Percentiles rank a stretch among this genome's conserved stretches.
Evolutionary conservation across 2,888 invertebrate species (phyloP).

Genomic region (Hydropsyche betteni): DNA sequence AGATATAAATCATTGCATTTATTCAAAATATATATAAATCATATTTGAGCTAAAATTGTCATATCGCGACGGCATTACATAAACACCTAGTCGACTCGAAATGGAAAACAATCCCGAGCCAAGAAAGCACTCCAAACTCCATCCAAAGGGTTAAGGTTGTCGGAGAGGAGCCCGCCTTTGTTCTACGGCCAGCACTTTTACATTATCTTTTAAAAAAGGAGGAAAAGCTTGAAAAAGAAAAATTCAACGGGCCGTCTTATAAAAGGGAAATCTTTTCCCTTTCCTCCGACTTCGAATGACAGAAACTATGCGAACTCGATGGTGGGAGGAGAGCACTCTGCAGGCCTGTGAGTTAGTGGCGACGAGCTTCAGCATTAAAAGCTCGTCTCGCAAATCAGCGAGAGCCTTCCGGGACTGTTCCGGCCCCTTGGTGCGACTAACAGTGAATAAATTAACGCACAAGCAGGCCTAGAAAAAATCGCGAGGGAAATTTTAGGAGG

Average conservation of each 20-base stretch:
- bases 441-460: constrained; percentile 28
- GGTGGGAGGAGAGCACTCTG: constrained; percentile 5
- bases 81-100: neutral
- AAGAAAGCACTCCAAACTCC: constrained; percentile 28
- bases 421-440: neutral
- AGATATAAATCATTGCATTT: too few relatives aligned
- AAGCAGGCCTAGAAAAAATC: neutral
- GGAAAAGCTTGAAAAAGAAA: constrained; percentile 8
- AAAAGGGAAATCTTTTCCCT: constrained; percentile 1
- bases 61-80: neutral
- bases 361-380: constrained; percentile 26
- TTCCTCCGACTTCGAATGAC: neutral
- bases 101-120: constrained; percentile 24
- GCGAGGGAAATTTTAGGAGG: too few relatives aligned
- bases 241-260: neutral
- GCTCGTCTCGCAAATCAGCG: constrained; percentile 31
- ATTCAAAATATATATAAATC: too few relatives aligned
- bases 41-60: neutral
- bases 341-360: constrained; percentile 13
- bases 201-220: constrained; percentile 26
- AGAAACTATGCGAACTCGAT: constrained; percentile 12
- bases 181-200: constrained; percentile 20
- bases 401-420: neutral
- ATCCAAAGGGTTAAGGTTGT: constrained; percentile 22
- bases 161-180: constrained; percentile 3